These are phyloP conservation scores for Epinephelus malabaricus DNA, from an alignment of 2,797 vertebrate species.

Conservation along the genomic window DNA sequence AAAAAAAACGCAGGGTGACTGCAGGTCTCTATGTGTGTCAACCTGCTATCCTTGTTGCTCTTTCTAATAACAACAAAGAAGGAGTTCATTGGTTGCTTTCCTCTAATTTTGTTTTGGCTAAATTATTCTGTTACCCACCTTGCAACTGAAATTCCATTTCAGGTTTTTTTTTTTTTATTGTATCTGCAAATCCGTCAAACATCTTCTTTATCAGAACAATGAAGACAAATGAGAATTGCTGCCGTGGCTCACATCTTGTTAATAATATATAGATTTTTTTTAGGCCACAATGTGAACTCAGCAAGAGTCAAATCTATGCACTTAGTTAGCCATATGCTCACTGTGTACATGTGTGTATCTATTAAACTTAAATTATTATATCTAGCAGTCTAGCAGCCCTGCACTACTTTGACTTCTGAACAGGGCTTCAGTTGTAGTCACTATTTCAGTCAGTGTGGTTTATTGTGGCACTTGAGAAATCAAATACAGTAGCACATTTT, in stretches of 20 bases:
- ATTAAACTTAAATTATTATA: neutral
- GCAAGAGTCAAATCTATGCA: slow-evolving; percentile 23
- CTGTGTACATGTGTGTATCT: slow-evolving; percentile 13
- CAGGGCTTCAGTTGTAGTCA: neutral
- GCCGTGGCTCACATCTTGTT: neutral
- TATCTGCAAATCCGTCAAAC: too few relatives aligned
- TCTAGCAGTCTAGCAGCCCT: slow-evolving; percentile 15
- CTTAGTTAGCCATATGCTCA: neutral
- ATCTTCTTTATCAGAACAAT: too few relatives aligned
- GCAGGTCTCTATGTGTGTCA: neutral
- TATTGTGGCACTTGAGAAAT: slow-evolving; percentile 16
- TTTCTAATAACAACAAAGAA: neutral
- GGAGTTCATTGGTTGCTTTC: neutral
- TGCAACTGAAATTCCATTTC: too few relatives aligned
- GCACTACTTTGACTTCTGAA: slow-evolving; percentile 5
- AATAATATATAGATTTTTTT: neutral
- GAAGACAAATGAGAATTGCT: neutral
- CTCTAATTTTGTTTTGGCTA: neutral
- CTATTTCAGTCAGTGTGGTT: slow-evolving; percentile 16
- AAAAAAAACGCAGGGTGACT: neutral
- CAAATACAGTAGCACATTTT: neutral
- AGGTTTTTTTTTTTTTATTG: too few relatives aligned
- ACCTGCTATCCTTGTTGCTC: neutral
- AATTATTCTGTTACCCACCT: too few relatives aligned
- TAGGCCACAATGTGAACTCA: slow-evolving; percentile 62